phyloP scores from a whole-genome alignment of 92 coral and sea anemone species.

The Parazoanthus atlanticus region DNA sequence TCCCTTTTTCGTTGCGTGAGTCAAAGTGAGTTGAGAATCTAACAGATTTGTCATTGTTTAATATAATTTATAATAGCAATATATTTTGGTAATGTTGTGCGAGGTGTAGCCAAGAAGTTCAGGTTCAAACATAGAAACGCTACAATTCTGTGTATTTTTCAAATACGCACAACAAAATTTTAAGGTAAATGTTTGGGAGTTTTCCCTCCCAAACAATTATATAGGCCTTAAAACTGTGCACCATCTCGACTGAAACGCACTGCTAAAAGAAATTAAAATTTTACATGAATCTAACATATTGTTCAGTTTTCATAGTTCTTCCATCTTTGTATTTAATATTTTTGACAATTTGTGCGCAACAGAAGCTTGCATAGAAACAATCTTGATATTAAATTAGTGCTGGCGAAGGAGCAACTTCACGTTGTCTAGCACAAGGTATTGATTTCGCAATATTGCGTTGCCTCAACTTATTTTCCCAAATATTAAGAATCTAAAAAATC shows the following conservation, averaged over 20 bases:
- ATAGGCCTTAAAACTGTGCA: not conserved
- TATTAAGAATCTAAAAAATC: constrained; percentile 23
- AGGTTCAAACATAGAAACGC: not conserved
- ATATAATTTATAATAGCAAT: not conserved
- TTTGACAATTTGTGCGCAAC: not conserved
- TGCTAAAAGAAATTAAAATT: not conserved
- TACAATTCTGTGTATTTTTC: not conserved
- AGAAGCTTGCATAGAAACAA: not conserved
- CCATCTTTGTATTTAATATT: not conserved
- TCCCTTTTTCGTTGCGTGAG: constrained; percentile 11
- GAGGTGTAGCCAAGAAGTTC: not conserved
- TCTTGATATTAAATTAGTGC: not conserved
- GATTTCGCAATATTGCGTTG: constrained; percentile 39
- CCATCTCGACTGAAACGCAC: not conserved
- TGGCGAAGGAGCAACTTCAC: not conserved
- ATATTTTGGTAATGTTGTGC: not conserved
- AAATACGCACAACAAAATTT: not conserved
- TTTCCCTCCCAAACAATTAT: not conserved
- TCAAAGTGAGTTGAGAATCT: constrained; percentile 2
- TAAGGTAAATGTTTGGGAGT: not conserved
- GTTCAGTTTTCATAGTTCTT: not conserved
- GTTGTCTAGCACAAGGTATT: not conserved
- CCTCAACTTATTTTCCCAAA: not conserved
- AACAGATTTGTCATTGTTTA: constrained; percentile 22
- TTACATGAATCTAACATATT: not conserved